Evolutionary conservation across 1,140 invertebrate species (phyloP).

Genomic region (Pteromalus puparum): DNA sequence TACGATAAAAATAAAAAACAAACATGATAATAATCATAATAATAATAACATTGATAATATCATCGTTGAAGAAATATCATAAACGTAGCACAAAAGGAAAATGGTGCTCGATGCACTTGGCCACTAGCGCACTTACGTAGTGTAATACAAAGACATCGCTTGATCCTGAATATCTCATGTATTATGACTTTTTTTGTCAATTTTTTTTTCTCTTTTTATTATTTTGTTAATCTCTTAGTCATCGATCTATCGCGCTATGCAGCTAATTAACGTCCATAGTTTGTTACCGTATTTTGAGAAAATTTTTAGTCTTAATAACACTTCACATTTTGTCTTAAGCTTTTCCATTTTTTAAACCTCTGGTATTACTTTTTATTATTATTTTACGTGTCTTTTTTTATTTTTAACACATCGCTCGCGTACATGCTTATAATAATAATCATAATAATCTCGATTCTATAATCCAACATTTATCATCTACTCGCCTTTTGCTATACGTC

Average conservation of each 20-base stretch:
- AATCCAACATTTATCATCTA: slow-evolving; percentile 26
- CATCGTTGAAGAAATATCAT: slow-evolving; percentile 60
- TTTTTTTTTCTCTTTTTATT: slow-evolving; percentile 25
- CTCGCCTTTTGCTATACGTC: not conserved
- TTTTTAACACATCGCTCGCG: slow-evolving; percentile 54
- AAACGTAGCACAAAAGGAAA: slow-evolving; percentile 63
- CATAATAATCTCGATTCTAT: slow-evolving; percentile 49
- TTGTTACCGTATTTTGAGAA: slow-evolving; percentile 44
- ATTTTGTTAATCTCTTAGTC: slow-evolving; percentile 37
- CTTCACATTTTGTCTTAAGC: slow-evolving; percentile 37
- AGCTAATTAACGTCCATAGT: slow-evolving; percentile 65
- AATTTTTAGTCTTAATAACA: slow-evolving; percentile 36
- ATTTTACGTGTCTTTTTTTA: slow-evolving; percentile 26
- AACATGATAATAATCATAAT: not conserved
- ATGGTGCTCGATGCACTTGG: slow-evolving; percentile 58
- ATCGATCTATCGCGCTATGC: slow-evolving; percentile 59
- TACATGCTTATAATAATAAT: slow-evolving; percentile 54
- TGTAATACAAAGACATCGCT: slow-evolving; percentile 61
- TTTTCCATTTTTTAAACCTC: slow-evolving; percentile 6
- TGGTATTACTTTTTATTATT: slow-evolving; percentile 26
- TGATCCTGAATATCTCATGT: slow-evolving; percentile 5
- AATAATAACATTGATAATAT: slow-evolving; percentile 35
- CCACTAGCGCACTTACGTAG: slow-evolving; percentile 63
- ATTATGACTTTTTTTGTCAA: not conserved
- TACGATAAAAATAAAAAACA: slow-evolving; percentile 28